Base-by-base conservation (phyloP, 2,888 invertebrate species). In the Drosophila peninsularis region DNA sequence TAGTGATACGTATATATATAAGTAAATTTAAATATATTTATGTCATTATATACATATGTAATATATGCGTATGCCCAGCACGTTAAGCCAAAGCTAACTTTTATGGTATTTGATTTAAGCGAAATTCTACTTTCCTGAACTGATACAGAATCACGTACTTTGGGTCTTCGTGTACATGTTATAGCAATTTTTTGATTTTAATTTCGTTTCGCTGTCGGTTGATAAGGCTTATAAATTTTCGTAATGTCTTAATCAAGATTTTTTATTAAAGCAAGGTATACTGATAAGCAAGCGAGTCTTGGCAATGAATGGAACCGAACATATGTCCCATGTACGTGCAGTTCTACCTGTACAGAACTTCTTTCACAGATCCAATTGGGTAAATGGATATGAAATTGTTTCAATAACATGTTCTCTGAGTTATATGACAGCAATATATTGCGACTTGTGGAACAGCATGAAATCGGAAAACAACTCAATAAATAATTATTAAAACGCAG, bases 141-240 rank as follows among this genome's bases (percentile, higher is more conserved):
- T 30, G 39, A 36, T 62, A 65, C 57, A 62, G 37, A 55, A 74
- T 78, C 76, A 77, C 76, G 79, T 77, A 63, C 47, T 50, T 63
- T 9, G 4, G 9, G 9, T 24, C 50, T 39, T 61, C 10, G 42
- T 61, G 56, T 32, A 49, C 52, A 64, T 62, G 39, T 24, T 49
- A 45, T 54, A 34, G 7, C 30, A 42, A 24, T 45, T 57, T 55
- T 62, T 44, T 50, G 47, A 44, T 54, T 63, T 66, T 7, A 9
- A 37, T 56, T 56, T 58, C 49, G 13, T 58, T 56, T 13, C 13
- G 27, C 54, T 47, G 53, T 63, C 32, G 52, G 21, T 55, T 63
- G 78, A 81, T 80, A 60, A 71, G 56, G 11, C 13, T 19, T 32
- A 60, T 71, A 56, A 21, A 37, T 45, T 66, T 57, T 44, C 32